Conservation (phyloP, 1,140 invertebrate genomes). For the Galleria mellonella region DNA sequence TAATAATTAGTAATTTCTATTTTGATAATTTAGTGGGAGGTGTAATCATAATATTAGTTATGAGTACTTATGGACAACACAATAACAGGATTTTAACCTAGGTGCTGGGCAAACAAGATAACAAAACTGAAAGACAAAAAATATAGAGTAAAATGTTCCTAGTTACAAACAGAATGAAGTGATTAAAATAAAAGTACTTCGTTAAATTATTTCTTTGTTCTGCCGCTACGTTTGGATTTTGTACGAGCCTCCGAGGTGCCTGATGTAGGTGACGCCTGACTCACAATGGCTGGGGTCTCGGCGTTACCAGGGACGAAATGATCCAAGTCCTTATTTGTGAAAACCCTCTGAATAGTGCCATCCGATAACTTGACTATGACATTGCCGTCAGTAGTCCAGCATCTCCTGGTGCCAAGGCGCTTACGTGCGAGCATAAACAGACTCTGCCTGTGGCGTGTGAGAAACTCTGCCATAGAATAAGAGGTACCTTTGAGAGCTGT, state of each 20-base stretch:
- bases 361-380: neutral
- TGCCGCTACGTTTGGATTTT: neutral
- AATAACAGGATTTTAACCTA: no score
- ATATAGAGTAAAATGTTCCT: no score
- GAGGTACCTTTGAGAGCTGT: neutral
- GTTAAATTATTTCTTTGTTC: neutral
- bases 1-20: no score
- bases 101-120: no score
- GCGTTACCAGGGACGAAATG: neutral
- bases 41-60: no score
- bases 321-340: neutral
- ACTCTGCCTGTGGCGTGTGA: neutral
- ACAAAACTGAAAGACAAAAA: no score
- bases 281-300: neutral
- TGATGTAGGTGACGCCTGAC: neutral
- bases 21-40: no score
- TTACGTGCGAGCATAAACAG: neutral
- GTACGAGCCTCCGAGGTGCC: neutral
- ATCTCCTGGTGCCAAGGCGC: neutral
- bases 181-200: conserved; percentile 4
- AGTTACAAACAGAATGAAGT: no score
- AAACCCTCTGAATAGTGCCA: neutral
- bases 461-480: neutral
- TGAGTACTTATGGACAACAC: no score
- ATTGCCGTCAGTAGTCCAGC: neutral